A percentile compares a stretch with the other conserved stretches of the same genome.
Evolutionary conservation across 2,888 invertebrate genomes (phyloP).

Genomic region (Euphydryas editha): DNA sequence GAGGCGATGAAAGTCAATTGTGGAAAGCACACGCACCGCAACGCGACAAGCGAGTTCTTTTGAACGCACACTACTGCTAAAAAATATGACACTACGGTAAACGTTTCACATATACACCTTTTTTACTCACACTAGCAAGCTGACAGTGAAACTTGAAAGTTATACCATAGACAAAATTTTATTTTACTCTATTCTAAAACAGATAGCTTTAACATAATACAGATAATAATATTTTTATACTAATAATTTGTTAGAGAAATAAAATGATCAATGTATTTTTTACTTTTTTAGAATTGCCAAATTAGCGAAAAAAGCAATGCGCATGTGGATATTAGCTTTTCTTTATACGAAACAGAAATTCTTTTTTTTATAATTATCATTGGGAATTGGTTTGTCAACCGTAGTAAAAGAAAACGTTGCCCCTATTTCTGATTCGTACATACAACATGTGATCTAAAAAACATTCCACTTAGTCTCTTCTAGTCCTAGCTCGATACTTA

Average conservation of each 20-base stretch:
- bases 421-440: too few relatives aligned
- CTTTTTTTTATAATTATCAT: too few relatives aligned
- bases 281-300: too few relatives aligned
- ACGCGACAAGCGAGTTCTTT: constrained; percentile 78
- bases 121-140: constrained; percentile 32
- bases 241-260: not conserved
- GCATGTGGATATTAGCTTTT: too few relatives aligned
- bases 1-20: constrained; percentile 82
- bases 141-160: constrained; percentile 41
- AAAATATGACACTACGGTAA: constrained; percentile 45
- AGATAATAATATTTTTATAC: not conserved
- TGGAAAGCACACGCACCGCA: constrained; percentile 78
- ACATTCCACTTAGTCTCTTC: too few relatives aligned
- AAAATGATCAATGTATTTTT: too few relatives aligned
- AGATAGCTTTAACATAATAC: constrained; percentile 1
- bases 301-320: too few relatives aligned
- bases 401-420: too few relatives aligned
- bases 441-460: too few relatives aligned
- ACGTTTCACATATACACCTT: constrained; percentile 50
- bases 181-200: constrained; percentile 15
- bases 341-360: too few relatives aligned
- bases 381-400: too few relatives aligned
- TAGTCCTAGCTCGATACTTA: too few relatives aligned
- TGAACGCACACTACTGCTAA: constrained; percentile 70
- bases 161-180: constrained; percentile 31